phyloP scores from a whole-genome alignment of 2,797 vertebrate genomes.

The Anniella stebbinsi region DNA sequence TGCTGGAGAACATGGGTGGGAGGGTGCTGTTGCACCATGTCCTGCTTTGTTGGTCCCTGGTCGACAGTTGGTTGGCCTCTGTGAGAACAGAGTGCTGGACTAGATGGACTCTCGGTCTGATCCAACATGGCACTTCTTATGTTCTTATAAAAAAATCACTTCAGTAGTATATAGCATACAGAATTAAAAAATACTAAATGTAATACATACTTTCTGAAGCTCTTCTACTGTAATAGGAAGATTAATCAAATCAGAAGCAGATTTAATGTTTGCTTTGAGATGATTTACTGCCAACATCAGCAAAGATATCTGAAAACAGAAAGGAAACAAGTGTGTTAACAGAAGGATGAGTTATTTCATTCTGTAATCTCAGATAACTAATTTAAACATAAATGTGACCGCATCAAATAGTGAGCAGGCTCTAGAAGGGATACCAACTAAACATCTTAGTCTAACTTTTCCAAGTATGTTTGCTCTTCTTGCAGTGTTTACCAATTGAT shows the following conservation, averaged over 20 bases:
- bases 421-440: neutral
- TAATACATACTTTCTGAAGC: constrained; percentile 90
- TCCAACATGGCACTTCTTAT: too few relatives aligned
- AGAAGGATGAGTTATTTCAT: neutral
- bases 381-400: neutral
- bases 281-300: constrained; percentile 92
- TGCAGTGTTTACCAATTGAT: neutral
- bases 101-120: too few relatives aligned
- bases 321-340: constrained; percentile 8
- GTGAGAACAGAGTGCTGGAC: too few relatives aligned
- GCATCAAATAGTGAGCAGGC: neutral
- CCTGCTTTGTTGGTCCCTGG: too few relatives aligned
- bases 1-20: too few relatives aligned
- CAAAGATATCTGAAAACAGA: constrained; percentile 84
- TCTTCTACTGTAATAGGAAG: constrained; percentile 94
- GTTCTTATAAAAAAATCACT: neutral
- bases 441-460: neutral
- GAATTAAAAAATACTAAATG: neutral
- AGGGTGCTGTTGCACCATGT: too few relatives aligned
- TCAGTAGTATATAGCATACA: neutral
- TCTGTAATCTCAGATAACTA: neutral
- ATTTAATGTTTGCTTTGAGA: constrained; percentile 93
- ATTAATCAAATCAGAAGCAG: constrained; percentile 91
- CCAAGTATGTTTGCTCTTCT: neutral
- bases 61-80: too few relatives aligned